A percentile compares a stretch with the other conserved stretches of the same genome.
These are phyloP conservation scores for Macrotrachela quadricornifera DNA, from an alignment of 1,140 invertebrate genomes.

Conservation along the genomic window DNA sequence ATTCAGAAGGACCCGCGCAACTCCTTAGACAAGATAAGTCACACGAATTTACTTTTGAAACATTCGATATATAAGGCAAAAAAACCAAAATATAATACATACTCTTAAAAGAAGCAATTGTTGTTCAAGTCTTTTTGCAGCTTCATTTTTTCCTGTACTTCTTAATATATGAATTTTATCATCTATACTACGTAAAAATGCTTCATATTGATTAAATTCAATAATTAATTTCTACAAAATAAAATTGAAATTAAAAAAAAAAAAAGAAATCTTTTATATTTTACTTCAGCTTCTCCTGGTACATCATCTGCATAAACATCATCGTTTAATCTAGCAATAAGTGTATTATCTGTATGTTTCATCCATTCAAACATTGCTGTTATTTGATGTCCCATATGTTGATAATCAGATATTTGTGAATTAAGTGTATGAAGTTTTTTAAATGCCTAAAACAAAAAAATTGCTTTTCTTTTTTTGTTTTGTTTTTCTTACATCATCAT, in stretches of 20 bases:
- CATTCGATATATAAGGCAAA: no score
- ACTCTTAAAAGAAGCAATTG: background rate
- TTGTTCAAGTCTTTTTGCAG: background rate
- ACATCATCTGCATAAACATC: constrained; percentile 8
- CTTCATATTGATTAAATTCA: background rate
- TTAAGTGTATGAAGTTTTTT: background rate
- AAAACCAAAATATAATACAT: no score
- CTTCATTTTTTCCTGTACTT: background rate
- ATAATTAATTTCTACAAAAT: background rate
- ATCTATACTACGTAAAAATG: background rate
- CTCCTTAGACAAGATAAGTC: no score
- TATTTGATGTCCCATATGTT: background rate
- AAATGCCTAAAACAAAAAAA: background rate
- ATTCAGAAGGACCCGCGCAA: no score
- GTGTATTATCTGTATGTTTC: constrained; percentile 1
- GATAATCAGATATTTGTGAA: background rate
- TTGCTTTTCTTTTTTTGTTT: no score
- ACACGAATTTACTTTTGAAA: no score
- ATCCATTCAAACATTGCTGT: constrained; percentile 2
- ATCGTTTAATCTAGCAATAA: constrained; percentile 1
- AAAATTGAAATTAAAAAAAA: no score
- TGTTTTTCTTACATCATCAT: background rate
- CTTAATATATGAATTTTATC: background rate
- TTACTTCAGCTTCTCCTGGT: background rate
- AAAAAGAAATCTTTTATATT: no score